Conservation (phyloP, 2,888 invertebrate genomes). For the Zonitis immaculata region DNA sequence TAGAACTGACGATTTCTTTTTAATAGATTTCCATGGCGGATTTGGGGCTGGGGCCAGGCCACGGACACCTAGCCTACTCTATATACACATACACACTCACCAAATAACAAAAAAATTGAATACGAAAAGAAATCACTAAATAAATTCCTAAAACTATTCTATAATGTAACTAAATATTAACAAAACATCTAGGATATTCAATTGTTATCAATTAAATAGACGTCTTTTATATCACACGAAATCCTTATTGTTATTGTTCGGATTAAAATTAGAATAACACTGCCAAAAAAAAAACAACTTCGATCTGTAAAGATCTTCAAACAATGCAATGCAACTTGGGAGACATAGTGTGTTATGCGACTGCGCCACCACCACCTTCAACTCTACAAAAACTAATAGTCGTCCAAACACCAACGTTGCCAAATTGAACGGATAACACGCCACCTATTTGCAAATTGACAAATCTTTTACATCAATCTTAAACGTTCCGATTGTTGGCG, state of each 20-base stretch:
- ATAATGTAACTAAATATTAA: background rate
- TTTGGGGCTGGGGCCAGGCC: conserved; percentile 17
- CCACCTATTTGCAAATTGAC: too few relatives aligned
- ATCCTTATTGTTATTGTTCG: background rate
- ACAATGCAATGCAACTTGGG: conserved; percentile 35
- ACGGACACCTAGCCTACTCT: conserved; percentile 15
- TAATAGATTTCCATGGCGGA: conserved; percentile 7
- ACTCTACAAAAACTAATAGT: too few relatives aligned
- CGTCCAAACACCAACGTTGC: background rate
- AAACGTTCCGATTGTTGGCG: too few relatives aligned
- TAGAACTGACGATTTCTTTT: background rate
- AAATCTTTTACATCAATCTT: too few relatives aligned
- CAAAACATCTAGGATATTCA: background rate
- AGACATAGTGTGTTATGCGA: conserved; percentile 26
- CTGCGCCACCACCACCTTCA: conserved; percentile 28
- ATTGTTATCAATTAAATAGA: background rate
- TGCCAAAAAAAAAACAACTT: background rate
- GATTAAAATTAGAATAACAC: background rate
- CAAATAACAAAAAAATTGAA: background rate
- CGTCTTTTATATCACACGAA: background rate
- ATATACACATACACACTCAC: conserved; percentile 11
- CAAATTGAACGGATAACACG: too few relatives aligned
- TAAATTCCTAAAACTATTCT: background rate
- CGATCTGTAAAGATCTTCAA: conserved; percentile 18
- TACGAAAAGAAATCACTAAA: background rate